phyloP scores from a whole-genome alignment of 2,797 vertebrate species.

The Anguilla anguilla region DNA sequence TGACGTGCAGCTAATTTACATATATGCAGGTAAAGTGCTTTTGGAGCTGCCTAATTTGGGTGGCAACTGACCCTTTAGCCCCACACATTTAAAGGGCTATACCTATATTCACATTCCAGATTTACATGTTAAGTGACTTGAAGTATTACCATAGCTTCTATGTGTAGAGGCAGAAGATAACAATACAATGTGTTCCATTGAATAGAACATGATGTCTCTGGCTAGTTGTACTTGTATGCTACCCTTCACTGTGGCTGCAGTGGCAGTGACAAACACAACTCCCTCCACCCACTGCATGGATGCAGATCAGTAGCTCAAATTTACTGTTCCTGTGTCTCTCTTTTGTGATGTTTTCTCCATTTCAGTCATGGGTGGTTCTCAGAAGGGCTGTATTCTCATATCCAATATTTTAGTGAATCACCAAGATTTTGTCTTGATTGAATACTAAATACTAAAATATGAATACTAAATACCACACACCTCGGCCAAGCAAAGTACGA shows the following conservation, averaged over 20 bases:
- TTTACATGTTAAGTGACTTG: not conserved
- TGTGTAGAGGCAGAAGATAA: not conserved
- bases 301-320: not conserved
- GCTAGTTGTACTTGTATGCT: not conserved
- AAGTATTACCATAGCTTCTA: not conserved
- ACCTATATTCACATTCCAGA: not conserved
- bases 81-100: not conserved
- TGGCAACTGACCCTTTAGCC: not conserved
- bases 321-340: not conserved
- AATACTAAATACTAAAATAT: constrained; percentile 18
- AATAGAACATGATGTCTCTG: not conserved
- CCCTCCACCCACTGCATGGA: not conserved
- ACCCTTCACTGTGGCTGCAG: not conserved
- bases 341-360: not conserved
- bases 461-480: constrained; percentile 14
- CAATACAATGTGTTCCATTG: not conserved
- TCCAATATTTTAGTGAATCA: constrained; percentile 6
- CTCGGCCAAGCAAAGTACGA: constrained; percentile 8
- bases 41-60: not conserved
- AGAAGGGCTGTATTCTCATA: not conserved
- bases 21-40: not conserved
- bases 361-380: not conserved
- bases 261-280: not conserved
- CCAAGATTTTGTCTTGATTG: constrained; percentile 8
- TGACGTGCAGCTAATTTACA: not conserved